These are phyloP conservation scores for Eira barbara DNA, from an alignment of 2,113 vertebrate genomes.

Conservation along the genomic window DNA sequence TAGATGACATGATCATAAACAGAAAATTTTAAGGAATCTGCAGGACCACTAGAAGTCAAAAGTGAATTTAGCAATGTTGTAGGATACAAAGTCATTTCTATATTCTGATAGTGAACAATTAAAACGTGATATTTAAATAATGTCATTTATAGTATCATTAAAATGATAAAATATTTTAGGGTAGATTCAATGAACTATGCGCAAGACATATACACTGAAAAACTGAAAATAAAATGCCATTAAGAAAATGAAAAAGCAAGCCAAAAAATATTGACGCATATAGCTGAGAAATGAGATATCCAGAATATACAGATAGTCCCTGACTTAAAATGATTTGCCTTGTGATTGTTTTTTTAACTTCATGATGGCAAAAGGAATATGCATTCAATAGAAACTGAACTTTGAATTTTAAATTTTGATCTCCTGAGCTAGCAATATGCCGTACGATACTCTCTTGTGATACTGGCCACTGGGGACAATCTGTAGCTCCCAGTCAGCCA, in stretches of 20 bases:
- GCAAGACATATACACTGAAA: not conserved
- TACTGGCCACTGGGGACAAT: not conserved
- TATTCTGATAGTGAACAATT: not conserved
- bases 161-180: not conserved
- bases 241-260: not conserved
- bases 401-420: not conserved
- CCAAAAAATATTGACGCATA: not conserved
- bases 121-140: not conserved
- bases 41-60: not conserved
- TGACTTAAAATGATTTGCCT: not conserved
- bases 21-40: not conserved
- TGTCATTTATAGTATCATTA: not conserved
- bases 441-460: not conserved
- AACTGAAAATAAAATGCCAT: not conserved
- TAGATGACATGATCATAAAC: not conserved
- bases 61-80: not conserved
- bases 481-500: not conserved
- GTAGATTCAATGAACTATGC: not conserved
- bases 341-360: not conserved
- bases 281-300: not conserved
- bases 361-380: not conserved
- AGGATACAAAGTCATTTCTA: not conserved
- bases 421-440: not conserved
- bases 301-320: not conserved
- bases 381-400: not conserved